Evolutionary conservation across 1,140 invertebrate species (phyloP).

Genomic region (Phymorhynchus buccinoides): DNA sequence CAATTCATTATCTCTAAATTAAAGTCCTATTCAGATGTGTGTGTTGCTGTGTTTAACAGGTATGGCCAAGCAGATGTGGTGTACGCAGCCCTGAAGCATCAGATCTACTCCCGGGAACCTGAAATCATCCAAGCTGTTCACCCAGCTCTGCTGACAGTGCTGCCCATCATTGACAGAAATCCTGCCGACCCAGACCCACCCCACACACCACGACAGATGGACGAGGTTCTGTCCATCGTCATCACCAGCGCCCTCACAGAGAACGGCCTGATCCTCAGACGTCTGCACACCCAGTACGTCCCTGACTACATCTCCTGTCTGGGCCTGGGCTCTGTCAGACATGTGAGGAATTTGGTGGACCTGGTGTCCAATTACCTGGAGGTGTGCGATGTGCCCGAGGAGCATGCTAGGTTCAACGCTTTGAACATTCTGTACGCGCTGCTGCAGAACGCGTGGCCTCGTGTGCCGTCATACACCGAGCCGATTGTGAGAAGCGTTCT

Average conservation of each 20-base stretch:
- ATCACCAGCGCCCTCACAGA: constrained; percentile 64
- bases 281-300: constrained; percentile 55
- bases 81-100: constrained; percentile 74
- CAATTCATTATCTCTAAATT: no score
- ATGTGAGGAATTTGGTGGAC: constrained; percentile 53
- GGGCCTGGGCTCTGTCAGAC: constrained; percentile 59
- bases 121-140: constrained; percentile 66
- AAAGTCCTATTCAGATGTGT: no score
- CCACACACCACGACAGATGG: constrained; percentile 26
- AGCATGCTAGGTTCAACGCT: constrained; percentile 58
- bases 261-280: constrained; percentile 60
- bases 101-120: constrained; percentile 73
- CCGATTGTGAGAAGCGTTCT: constrained; percentile 58
- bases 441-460: constrained; percentile 57
- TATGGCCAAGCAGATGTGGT: constrained; percentile 76
- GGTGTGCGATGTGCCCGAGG: constrained; percentile 60
- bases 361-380: constrained; percentile 62
- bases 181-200: constrained; percentile 39
- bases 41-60: background rate
- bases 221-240: constrained; percentile 61
- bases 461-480: constrained; percentile 52
- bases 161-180: constrained; percentile 66
- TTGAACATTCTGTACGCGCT: constrained; percentile 52
- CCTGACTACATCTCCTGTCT: constrained; percentile 56
- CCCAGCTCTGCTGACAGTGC: constrained; percentile 60